Conservation (phyloP, 2,888 invertebrate genomes). For the Ceramica pisi region DNA sequence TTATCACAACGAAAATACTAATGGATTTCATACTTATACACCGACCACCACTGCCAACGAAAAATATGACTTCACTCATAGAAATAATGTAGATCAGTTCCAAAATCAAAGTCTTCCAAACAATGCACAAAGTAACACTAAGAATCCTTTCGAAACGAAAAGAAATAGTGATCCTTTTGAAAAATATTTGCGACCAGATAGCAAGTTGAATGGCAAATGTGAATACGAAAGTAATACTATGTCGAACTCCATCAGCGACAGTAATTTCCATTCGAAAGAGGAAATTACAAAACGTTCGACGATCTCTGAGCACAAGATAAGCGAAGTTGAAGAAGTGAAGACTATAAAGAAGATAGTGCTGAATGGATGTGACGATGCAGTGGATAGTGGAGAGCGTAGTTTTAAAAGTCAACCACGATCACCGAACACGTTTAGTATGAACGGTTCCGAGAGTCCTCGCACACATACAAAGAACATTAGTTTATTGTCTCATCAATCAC, state of each 20-base stretch:
- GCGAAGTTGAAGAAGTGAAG: slow-evolving; percentile 87
- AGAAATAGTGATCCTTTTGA: slow-evolving; percentile 83
- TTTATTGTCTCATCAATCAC: slow-evolving; percentile 64
- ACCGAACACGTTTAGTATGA: slow-evolving; percentile 36
- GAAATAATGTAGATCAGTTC: slow-evolving; percentile 70
- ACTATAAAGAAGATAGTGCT: slow-evolving; percentile 87
- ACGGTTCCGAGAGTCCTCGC: slow-evolving; percentile 47
- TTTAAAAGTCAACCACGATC: slow-evolving; percentile 49
- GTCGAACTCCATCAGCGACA: slow-evolving; percentile 82
- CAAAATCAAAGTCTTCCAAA: slow-evolving; percentile 74
- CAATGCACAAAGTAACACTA: slow-evolving; percentile 68
- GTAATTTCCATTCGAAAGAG: slow-evolving; percentile 80
- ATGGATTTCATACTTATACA: slow-evolving; percentile 71
- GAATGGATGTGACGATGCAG: slow-evolving; percentile 79
- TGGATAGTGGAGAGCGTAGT: slow-evolving; percentile 56
- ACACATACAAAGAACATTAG: slow-evolving; percentile 53
- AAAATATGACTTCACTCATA: slow-evolving; percentile 71
- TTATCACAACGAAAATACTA: slow-evolving; percentile 73
- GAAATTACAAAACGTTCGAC: slow-evolving; percentile 83
- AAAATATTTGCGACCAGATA: slow-evolving; percentile 79
- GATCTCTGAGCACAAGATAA: slow-evolving; percentile 85
- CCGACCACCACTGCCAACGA: slow-evolving; percentile 67
- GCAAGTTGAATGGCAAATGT: slow-evolving; percentile 75
- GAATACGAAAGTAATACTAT: slow-evolving; percentile 75
- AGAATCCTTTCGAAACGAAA: slow-evolving; percentile 83